Evolutionary conservation across 2,888 invertebrate genomes (phyloP).

Genomic region (Drosophila aldrichi): DNA sequence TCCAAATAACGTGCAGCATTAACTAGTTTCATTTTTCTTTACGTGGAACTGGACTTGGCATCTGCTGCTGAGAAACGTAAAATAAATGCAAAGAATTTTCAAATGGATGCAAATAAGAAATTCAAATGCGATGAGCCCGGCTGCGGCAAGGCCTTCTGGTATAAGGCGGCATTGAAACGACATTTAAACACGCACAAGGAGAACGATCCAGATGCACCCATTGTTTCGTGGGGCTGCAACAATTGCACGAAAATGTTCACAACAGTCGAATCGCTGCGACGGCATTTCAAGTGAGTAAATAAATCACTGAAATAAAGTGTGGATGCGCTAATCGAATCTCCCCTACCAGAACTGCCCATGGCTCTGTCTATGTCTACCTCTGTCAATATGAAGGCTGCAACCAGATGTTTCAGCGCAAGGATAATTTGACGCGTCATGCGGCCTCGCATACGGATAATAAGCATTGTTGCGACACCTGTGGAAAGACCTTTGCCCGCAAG

Average conservation of each 20-base stretch:
- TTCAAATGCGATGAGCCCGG: constrained; percentile 30
- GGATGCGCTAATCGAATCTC: too few relatives aligned
- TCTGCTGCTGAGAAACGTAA: neutral
- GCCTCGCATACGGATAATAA: constrained; percentile 43
- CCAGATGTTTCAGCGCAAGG: constrained; percentile 60
- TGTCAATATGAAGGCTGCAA: constrained; percentile 37
- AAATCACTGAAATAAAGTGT: neutral
- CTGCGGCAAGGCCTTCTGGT: constrained; percentile 55
- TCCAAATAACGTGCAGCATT: neutral
- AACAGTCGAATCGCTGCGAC: constrained; percentile 43
- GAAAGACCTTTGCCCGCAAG: constrained; percentile 47
- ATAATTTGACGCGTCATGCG: constrained; percentile 42
- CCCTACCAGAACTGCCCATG: constrained; percentile 40
- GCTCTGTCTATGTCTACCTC: constrained; percentile 30
- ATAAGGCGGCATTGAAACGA: constrained; percentile 40
- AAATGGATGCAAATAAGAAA: constrained; percentile 46
- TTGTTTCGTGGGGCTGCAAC: constrained; percentile 28
- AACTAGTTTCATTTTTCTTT: neutral
- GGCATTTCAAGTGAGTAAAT: constrained; percentile 19
- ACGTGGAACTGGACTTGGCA: neutral
- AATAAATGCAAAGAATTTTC: neutral
- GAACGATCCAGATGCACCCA: constrained; percentile 25
- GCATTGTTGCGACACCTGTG: constrained; percentile 39
- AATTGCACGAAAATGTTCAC: constrained; percentile 39
- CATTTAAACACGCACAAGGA: constrained; percentile 31